Percentiles rank a stretch among this genome's conserved stretches.
These are phyloP conservation scores for Andinoacara biseriatus DNA, from an alignment of 2,113 vertebrate genomes.

Conservation along the genomic window DNA sequence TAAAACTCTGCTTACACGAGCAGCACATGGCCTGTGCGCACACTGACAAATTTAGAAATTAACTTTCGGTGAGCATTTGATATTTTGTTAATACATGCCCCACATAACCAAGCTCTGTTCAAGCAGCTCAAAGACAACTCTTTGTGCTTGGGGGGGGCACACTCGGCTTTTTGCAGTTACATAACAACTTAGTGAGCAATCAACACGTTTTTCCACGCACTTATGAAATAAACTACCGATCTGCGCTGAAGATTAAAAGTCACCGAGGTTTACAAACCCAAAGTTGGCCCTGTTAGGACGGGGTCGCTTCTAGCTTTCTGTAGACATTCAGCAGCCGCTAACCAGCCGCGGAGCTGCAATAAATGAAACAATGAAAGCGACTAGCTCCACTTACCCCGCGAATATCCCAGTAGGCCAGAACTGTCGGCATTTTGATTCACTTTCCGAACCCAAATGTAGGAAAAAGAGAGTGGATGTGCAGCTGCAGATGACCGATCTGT, in stretches of 20 bases:
- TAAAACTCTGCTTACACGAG: not conserved
- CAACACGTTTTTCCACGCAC: not conserved
- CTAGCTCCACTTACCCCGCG: conserved; percentile 83
- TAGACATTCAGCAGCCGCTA: not conserved
- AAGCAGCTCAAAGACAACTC: not conserved
- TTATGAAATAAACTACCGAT: too few relatives aligned
- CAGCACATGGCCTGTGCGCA: accelerated
- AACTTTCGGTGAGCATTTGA: not conserved
- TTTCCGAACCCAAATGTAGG: accelerated
- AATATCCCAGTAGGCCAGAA: conserved; percentile 89
- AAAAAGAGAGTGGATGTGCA: not conserved
- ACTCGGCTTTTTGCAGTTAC: not conserved
- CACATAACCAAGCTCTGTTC: not conserved
- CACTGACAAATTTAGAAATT: not conserved
- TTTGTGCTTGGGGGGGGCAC: not conserved
- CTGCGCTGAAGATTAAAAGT: not conserved
- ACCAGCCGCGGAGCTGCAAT: not conserved
- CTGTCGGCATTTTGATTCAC: conserved; percentile 68
- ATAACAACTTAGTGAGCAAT: not conserved
- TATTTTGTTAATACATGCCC: too few relatives aligned
- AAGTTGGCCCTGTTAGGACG: not conserved
- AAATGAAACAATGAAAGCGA: not conserved
- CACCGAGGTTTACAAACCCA: not conserved
- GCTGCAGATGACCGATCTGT: not conserved
- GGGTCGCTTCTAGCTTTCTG: not conserved